phyloP scores from a whole-genome alignment of 2,113 vertebrate genomes.

The Heptranchias perlo region DNA sequence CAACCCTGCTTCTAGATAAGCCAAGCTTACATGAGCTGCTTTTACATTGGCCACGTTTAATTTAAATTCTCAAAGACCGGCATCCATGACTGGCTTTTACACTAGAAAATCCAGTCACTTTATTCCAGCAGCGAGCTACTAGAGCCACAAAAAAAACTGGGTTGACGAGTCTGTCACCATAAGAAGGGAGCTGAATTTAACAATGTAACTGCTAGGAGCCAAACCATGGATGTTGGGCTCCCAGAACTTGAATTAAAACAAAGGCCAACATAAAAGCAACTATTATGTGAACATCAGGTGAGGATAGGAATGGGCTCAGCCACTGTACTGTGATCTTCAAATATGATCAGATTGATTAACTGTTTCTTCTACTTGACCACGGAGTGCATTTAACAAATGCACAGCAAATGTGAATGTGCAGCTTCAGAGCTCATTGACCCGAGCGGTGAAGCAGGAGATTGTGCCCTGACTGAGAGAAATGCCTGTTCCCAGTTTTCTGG shows the following conservation, averaged over 20 bases:
- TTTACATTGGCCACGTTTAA: too few species aligned
- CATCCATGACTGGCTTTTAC: neutral
- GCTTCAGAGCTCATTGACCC: neutral
- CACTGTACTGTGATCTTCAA: neutral
- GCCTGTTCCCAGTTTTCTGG: neutral
- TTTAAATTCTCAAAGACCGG: too few species aligned
- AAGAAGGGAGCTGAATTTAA: neutral
- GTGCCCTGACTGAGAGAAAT: neutral
- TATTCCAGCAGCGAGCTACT: neutral
- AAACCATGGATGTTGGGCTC: neutral
- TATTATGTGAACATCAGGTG: neutral
- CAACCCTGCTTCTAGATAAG: too few species aligned
- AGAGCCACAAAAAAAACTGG: neutral
- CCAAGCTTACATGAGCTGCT: too few species aligned
- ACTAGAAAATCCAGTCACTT: neutral
- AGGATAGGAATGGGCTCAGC: neutral
- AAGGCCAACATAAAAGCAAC: neutral
- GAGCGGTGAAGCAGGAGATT: constrained; percentile 5
- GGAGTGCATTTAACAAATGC: neutral
- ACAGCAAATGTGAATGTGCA: neutral
- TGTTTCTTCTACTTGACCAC: neutral
- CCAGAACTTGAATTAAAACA: neutral
- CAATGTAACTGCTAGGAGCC: neutral
- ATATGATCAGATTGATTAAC: neutral
- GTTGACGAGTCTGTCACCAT: neutral